Evolutionary conservation across 2,888 invertebrate species (phyloP).

Genomic region (Drosophila putrida): DNA sequence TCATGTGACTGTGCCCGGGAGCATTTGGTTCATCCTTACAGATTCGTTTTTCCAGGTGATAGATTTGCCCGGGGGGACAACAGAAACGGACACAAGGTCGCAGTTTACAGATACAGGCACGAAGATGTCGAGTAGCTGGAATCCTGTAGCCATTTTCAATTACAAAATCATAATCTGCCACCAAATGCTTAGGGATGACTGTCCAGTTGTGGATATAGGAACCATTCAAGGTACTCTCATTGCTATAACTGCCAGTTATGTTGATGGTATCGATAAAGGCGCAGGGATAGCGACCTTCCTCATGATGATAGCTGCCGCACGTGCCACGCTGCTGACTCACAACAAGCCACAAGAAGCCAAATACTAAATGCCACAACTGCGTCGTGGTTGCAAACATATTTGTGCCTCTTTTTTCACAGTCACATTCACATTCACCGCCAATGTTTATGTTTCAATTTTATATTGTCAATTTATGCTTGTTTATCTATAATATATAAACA

Average conservation of each 20-base stretch:
- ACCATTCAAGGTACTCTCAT: constrained; percentile 42
- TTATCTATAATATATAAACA: constrained; percentile 37
- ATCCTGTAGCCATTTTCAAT: constrained; percentile 73
- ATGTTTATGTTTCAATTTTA: constrained; percentile 48
- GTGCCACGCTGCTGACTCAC: constrained; percentile 35
- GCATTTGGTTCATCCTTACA: constrained; percentile 37
- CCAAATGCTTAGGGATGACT: constrained; percentile 74
- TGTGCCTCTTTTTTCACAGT: not conserved
- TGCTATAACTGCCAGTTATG: constrained; percentile 74
- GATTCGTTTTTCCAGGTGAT: constrained; percentile 50
- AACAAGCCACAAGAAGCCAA: constrained; percentile 18
- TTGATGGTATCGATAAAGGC: constrained; percentile 83
- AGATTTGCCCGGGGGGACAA: constrained; percentile 72
- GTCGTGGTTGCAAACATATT: constrained; percentile 44
- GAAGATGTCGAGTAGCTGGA: constrained; percentile 69
- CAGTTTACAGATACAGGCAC: constrained; percentile 83
- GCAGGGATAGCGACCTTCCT: constrained; percentile 78
- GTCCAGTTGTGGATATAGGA: constrained; percentile 80
- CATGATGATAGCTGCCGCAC: constrained; percentile 46
- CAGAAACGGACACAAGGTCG: constrained; percentile 84
- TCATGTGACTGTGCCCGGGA: constrained; percentile 48
- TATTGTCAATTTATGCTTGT: constrained; percentile 40
- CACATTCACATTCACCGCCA: constrained; percentile 4
- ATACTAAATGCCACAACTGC: constrained; percentile 39
- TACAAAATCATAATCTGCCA: constrained; percentile 80